phyloP scores from a whole-genome alignment of 2,797 vertebrate species.

The Sebastolobus alascanus region DNA sequence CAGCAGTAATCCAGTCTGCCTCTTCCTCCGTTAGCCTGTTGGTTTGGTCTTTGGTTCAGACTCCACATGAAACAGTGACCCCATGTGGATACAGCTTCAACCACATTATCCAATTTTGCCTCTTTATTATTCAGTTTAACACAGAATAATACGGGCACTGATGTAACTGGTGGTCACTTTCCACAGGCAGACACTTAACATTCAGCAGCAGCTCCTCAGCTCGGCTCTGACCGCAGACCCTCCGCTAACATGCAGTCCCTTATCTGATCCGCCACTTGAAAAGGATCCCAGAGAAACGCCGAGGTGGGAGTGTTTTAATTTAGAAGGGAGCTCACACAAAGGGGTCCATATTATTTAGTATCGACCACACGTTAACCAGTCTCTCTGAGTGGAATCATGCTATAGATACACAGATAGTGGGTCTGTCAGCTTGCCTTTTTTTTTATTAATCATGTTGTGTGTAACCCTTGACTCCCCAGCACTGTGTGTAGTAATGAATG shows the following conservation, averaged over 20 bases:
- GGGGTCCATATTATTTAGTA: neutral
- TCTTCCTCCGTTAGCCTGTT: neutral
- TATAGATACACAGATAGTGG: neutral
- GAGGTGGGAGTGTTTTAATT: slow-evolving; percentile 31
- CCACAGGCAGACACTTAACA: slow-evolving; percentile 7
- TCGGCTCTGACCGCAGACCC: slow-evolving; percentile 2
- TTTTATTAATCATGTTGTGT: neutral
- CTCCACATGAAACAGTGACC: slow-evolving; percentile 35
- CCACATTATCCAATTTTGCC: slow-evolving; percentile 17
- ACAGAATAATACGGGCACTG: neutral
- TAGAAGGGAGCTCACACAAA: slow-evolving; percentile 19
- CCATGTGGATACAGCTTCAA: slow-evolving; percentile 26
- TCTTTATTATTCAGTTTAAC: slow-evolving; percentile 23
- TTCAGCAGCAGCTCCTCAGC: slow-evolving; percentile 23
- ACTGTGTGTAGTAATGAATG: neutral
- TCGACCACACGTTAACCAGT: neutral
- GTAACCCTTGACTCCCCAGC: neutral
- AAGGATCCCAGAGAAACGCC: neutral
- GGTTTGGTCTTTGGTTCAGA: neutral
- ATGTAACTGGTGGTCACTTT: slow-evolving; percentile 41
- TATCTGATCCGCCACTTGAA: slow-evolving; percentile 31
- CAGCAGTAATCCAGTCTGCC: neutral
- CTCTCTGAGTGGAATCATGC: neutral
- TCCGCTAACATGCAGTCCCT: neutral
- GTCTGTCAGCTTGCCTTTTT: slow-evolving; percentile 3